Conservation (phyloP, 1,140 invertebrate species). For the Hyles euphorbiae region DNA sequence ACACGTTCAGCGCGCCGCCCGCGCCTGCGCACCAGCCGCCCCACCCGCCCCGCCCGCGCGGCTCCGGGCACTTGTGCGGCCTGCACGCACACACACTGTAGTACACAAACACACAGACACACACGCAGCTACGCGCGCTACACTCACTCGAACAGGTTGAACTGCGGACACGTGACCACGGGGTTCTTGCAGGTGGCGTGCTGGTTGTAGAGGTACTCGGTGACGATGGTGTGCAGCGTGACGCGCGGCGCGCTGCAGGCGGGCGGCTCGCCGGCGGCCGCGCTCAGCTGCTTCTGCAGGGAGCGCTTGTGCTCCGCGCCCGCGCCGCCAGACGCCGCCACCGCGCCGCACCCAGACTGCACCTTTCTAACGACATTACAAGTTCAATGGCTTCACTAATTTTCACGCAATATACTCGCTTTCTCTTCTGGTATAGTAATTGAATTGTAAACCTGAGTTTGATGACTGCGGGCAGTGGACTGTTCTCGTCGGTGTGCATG, state of each 20-base stretch:
- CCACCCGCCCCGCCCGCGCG: conserved; percentile 80
- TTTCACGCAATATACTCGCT: no score
- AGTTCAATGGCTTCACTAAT: no score
- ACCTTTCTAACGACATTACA: conserved; percentile 32
- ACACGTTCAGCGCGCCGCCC: conserved; percentile 82
- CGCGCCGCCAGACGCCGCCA: conserved; percentile 5
- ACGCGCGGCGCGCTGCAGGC: conserved; percentile 56
- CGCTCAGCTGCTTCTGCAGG: conserved; percentile 80
- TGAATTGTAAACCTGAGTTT: conserved; percentile 9
- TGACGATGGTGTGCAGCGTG: conserved; percentile 94
- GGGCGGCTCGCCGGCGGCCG: conserved; percentile 27
- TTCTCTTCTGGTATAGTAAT: no score
- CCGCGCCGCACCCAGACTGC: conserved; percentile 20
- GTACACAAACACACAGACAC: neutral
- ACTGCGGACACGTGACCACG: conserved; percentile 93
- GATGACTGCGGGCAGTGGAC: conserved; percentile 41
- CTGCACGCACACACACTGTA: conserved; percentile 55
- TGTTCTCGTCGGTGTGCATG: conserved; percentile 31
- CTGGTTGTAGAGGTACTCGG: conserved; percentile 96
- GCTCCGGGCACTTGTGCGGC: conserved; percentile 94
- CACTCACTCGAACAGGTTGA: conserved; percentile 88
- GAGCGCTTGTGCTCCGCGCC: conserved; percentile 68
- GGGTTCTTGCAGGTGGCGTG: conserved; percentile 95
- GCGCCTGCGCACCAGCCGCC: conserved; percentile 82
- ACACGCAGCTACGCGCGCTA: no score